Conservation (phyloP, 2,113 vertebrate species). For the Nycticryphes semicollaris region DNA sequence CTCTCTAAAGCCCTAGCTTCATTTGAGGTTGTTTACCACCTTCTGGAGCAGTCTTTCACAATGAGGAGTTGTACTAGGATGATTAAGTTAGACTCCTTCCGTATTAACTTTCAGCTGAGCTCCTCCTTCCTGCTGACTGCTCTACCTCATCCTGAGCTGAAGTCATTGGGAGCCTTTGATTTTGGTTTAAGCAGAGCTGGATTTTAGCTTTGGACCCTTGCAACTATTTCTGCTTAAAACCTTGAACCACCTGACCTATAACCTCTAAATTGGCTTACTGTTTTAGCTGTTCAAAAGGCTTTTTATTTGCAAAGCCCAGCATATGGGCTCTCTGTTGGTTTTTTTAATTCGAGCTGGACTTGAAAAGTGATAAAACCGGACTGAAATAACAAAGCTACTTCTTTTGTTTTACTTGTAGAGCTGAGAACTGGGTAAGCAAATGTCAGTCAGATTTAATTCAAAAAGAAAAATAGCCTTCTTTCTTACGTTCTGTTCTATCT, state of each 20-base stretch:
- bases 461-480: background rate
- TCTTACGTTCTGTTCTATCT: background rate
- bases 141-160: background rate
- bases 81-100: background rate
- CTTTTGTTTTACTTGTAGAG: constrained; percentile 35
- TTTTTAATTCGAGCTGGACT: background rate
- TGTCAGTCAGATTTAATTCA: constrained; percentile 24
- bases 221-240: background rate
- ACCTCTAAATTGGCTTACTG: background rate
- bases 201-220: background rate
- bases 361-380: background rate
- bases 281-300: background rate
- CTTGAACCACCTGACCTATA: background rate
- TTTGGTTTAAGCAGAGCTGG: background rate
- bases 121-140: background rate
- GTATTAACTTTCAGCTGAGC: background rate
- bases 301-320: background rate
- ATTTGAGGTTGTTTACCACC: background rate
- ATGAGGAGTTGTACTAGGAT: background rate
- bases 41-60: background rate
- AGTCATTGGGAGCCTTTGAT: background rate
- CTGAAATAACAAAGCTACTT: constrained; percentile 46
- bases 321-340: background rate
- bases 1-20: background rate
- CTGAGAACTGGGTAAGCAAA: background rate